These are phyloP conservation scores for Tromatobia lineatoria DNA, from an alignment of 2,888 invertebrate genomes.

Conservation along the genomic window DNA sequence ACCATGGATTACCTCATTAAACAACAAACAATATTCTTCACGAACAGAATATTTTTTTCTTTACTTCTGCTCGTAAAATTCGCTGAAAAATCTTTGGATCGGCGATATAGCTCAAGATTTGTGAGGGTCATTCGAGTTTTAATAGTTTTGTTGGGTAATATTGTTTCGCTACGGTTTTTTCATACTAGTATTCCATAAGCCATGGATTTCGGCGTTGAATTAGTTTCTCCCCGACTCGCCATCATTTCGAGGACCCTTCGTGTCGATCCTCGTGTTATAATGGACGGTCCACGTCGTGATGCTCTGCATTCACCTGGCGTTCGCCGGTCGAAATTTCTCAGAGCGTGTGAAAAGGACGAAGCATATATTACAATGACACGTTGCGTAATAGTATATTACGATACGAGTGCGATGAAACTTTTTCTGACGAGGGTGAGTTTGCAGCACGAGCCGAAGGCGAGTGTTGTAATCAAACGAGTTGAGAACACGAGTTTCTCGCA, in stretches of 20 bases:
- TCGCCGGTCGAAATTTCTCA: constrained; percentile 12
- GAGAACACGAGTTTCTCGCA: too few species aligned
- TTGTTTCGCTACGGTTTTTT: constrained; percentile 32
- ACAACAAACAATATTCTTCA: not conserved
- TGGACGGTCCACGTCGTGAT: not conserved
- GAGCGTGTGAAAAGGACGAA: constrained; percentile 64
- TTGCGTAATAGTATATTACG: too few species aligned
- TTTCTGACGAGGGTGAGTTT: too few species aligned
- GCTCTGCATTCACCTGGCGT: constrained; percentile 62
- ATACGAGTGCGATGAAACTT: too few species aligned
- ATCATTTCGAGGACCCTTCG: constrained; percentile 36
- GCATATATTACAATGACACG: constrained; percentile 66
- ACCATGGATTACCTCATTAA: not conserved
- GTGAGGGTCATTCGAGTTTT: constrained; percentile 30
- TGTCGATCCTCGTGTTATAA: constrained; percentile 13
- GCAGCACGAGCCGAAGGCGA: too few species aligned
- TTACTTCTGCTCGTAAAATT: constrained; percentile 21
- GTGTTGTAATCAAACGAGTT: too few species aligned
- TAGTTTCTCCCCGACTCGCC: constrained; percentile 15
- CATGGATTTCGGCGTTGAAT: constrained; percentile 29
- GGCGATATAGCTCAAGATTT: constrained; percentile 6
- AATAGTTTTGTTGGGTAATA: constrained; percentile 42
- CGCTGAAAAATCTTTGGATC: too few species aligned
- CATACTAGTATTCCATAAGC: constrained; percentile 4
- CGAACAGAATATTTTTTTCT: not conserved